A percentile compares a stretch with the other conserved stretches of the same genome.
phyloP scores from a whole-genome alignment of 2,113 vertebrate species.

The Leptobrachium leishanense region DNA sequence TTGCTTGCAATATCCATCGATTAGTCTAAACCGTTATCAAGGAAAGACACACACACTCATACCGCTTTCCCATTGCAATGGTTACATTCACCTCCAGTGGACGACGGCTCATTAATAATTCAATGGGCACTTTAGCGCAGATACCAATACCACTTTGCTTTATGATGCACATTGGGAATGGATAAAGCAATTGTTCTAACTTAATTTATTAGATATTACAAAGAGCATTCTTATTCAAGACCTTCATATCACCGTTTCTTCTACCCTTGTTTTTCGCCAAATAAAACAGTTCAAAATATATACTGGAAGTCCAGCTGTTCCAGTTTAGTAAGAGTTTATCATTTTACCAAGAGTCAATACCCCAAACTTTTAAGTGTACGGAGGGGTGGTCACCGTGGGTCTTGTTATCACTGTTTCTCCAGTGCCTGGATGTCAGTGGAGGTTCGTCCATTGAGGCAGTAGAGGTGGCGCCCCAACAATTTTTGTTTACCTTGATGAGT shows the following conservation, averaged over 20 bases:
- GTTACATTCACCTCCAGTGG: constrained; percentile 23
- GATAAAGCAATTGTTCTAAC: constrained; percentile 2
- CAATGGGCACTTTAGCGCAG: constrained; percentile 35
- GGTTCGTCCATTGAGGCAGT: too few relatives aligned
- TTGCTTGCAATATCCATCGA: constrained; percentile 38
- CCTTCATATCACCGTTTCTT: neutral
- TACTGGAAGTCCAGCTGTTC: neutral
- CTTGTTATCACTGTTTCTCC: too few relatives aligned
- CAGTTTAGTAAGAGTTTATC: neutral
- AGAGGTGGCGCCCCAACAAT: too few relatives aligned
- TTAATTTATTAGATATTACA: constrained; percentile 9
- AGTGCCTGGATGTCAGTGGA: too few relatives aligned
- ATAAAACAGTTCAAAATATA: neutral
- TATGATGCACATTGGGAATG: neutral
- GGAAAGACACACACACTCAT: constrained; percentile 25
- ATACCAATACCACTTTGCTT: constrained; percentile 15
- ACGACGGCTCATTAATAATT: constrained; percentile 29
- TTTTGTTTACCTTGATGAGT: too few relatives aligned
- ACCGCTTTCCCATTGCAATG: constrained; percentile 27
- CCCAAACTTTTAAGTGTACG: too few relatives aligned
- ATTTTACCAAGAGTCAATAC: neutral
- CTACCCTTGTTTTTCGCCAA: neutral
- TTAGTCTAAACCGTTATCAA: constrained; percentile 48
- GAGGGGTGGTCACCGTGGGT: too few relatives aligned
- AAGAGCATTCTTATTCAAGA: neutral